Conservation (phyloP, 1,140 invertebrate species). For the Neotoxoptera formosana region DNA sequence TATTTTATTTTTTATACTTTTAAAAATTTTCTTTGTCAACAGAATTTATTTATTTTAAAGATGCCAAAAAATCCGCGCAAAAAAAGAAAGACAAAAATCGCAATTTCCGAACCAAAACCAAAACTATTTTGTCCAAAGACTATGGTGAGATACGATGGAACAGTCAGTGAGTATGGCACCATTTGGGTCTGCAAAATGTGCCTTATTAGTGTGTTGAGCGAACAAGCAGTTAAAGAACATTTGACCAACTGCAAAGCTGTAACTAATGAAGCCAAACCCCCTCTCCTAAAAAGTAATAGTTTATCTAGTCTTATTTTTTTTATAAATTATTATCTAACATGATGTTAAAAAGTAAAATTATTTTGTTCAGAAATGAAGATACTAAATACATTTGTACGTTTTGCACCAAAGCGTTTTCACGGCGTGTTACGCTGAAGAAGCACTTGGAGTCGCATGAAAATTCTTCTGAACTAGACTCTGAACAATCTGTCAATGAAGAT, state of each 20-base stretch:
- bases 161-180: background rate
- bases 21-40: background rate
- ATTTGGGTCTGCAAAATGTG: conserved; percentile 16
- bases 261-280: background rate
- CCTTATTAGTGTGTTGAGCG: background rate
- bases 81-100: background rate
- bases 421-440: background rate
- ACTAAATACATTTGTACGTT: background rate
- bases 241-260: background rate
- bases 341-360: background rate
- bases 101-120: background rate
- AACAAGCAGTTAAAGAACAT: background rate
- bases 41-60: background rate
- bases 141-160: background rate
- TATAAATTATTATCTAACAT: background rate
- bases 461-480: background rate
- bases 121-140: background rate
- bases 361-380: background rate
- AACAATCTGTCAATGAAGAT: background rate
- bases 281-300: background rate
- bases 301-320: background rate
- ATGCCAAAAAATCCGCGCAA: conserved; percentile 22
- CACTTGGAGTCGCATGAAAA: background rate
- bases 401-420: background rate
- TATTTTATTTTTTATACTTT: background rate